Conservation (phyloP, 2,888 invertebrate genomes). For the Hydropsyche betteni region DNA sequence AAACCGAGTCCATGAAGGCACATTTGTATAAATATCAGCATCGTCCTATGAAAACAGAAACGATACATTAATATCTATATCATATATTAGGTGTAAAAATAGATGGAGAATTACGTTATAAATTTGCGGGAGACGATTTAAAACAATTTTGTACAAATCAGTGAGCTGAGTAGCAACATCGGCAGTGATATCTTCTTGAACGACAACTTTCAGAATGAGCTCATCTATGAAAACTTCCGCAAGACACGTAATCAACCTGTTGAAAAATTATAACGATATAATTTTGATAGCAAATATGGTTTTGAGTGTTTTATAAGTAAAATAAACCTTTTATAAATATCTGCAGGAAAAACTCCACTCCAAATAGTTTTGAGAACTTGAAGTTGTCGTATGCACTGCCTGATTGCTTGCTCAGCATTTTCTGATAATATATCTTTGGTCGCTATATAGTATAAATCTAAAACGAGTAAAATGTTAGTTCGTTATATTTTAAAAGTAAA, state of each 20-base stretch:
- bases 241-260: constrained; percentile 68
- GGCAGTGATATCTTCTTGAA: constrained; percentile 87
- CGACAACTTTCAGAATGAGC: constrained; percentile 72
- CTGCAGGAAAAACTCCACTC: constrained; percentile 82
- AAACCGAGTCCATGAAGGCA: constrained; percentile 80
- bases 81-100: constrained; percentile 35
- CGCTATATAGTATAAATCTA: constrained; percentile 64
- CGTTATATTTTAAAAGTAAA: neutral
- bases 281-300: neutral
- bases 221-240: constrained; percentile 74
- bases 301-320: neutral
- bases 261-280: constrained; percentile 45
- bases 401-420: constrained; percentile 75
- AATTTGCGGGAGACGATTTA: constrained; percentile 75
- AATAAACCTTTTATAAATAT: constrained; percentile 73
- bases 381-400: constrained; percentile 86
- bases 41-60: constrained; percentile 64
- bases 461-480: constrained; percentile 48
- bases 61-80: constrained; percentile 30
- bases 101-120: constrained; percentile 68
- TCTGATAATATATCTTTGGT: constrained; percentile 68
- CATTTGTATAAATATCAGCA: constrained; percentile 69
- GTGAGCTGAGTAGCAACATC: constrained; percentile 82
- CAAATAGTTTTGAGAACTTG: constrained; percentile 87
- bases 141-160: constrained; percentile 77